Conservation (phyloP, 2,888 invertebrate genomes). For the Axea sp. region DNA sequence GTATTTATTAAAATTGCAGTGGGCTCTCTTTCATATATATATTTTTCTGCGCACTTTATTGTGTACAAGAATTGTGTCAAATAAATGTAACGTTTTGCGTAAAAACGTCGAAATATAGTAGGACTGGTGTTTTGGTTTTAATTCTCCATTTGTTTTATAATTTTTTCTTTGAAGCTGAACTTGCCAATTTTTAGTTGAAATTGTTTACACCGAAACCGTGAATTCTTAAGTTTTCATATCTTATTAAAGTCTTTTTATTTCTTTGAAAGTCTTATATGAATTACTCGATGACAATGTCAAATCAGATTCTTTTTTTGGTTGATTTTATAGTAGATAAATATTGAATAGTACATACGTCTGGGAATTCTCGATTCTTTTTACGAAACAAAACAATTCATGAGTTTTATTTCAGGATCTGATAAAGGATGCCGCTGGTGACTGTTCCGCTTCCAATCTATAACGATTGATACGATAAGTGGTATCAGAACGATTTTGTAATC, state of each 20-base stretch:
- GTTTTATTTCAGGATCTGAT: conserved; percentile 37
- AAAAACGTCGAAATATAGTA: conserved; percentile 47
- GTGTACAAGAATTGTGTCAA: conserved; percentile 58
- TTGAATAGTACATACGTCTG: conserved; percentile 3
- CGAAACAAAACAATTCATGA: conserved; percentile 20
- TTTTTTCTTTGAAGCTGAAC: too few species aligned
- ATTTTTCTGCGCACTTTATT: conserved; percentile 55
- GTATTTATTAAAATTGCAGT: conserved; percentile 30
- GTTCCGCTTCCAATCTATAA: conserved; percentile 18
- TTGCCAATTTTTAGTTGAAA: too few species aligned
- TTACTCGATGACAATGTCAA: too few species aligned
- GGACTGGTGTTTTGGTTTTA: neutral
- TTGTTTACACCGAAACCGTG: too few species aligned
- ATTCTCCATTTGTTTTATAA: neutral
- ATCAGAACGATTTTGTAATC: too few species aligned
- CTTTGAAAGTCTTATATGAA: too few species aligned
- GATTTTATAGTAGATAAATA: conserved; percentile 1
- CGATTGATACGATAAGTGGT: conserved; percentile 4
- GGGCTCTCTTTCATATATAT: conserved; percentile 53
- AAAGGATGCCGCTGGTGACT: conserved; percentile 27
- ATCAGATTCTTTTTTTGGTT: conserved; percentile 17
- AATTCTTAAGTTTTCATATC: too few species aligned
- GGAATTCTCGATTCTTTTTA: neutral
- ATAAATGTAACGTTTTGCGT: conserved; percentile 61
- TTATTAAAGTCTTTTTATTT: too few species aligned